These are phyloP conservation scores for Sebastiscus tertius DNA, from an alignment of 2,797 vertebrate species.

Conservation along the genomic window DNA sequence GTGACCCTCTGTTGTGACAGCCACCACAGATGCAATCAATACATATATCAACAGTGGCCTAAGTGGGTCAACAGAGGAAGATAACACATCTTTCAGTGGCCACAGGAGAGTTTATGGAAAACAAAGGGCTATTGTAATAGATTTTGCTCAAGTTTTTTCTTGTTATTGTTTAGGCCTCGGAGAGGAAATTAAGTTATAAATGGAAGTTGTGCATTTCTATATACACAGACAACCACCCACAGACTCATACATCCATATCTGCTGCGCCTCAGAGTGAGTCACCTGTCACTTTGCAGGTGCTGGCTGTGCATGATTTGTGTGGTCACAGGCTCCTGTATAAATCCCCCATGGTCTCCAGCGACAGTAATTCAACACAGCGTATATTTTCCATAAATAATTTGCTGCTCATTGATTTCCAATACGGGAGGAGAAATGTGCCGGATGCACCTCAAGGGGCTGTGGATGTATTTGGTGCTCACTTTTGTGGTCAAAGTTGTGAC, in stretches of 20 bases:
- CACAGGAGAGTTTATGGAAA: constrained; percentile 54
- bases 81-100: constrained; percentile 63
- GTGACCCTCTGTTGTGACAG: constrained; percentile 70
- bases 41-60: constrained; percentile 70
- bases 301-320: constrained; percentile 81
- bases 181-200: constrained; percentile 63
- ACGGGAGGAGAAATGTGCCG: constrained; percentile 81
- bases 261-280: constrained; percentile 59
- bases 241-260: constrained; percentile 54
- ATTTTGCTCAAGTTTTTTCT: constrained; percentile 51
- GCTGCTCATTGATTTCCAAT: constrained; percentile 86
- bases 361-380: constrained; percentile 85
- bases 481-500: constrained; percentile 85
- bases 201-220: constrained; percentile 58
- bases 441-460: constrained; percentile 80
- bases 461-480: constrained; percentile 86
- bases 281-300: constrained; percentile 75
- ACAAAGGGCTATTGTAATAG: constrained; percentile 61
- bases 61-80: constrained; percentile 70
- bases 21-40: constrained; percentile 73
- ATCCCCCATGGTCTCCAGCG: constrained; percentile 76
- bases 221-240: constrained; percentile 30
- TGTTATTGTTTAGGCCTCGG: constrained; percentile 47
- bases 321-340: constrained; percentile 80
- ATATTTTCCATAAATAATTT: constrained; percentile 90